These are phyloP conservation scores for Spicauda simplicius DNA, from an alignment of 2,888 invertebrate genomes.

Conservation along the genomic window DNA sequence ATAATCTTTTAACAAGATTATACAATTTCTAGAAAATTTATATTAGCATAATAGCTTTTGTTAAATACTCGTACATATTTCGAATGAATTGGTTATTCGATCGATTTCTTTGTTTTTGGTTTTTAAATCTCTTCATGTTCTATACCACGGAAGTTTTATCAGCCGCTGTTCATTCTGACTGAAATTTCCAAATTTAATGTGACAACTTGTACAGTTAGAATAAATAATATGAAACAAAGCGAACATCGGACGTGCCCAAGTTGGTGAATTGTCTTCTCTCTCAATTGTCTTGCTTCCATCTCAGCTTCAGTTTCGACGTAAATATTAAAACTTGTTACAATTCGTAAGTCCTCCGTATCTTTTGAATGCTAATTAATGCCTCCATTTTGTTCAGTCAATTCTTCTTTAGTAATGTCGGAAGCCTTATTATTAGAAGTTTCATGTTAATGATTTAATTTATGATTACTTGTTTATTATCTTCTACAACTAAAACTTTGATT, in stretches of 20 bases:
- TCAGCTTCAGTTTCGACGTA: constrained; percentile 26
- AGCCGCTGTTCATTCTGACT: too few species aligned
- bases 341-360: constrained; percentile 32
- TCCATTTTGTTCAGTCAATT: constrained; percentile 4
- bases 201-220: constrained; percentile 29
- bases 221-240: constrained; percentile 34
- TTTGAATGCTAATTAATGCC: constrained; percentile 35
- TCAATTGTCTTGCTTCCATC: constrained; percentile 28
- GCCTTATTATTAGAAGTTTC: not conserved
- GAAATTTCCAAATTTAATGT: constrained; percentile 17
- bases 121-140: too few species aligned
- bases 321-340: constrained; percentile 36
- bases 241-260: constrained; percentile 31
- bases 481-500: too few species aligned
- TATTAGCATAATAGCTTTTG: too few species aligned
- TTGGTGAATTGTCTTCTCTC: constrained; percentile 29
- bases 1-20: too few species aligned
- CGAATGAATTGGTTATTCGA: too few species aligned
- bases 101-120: too few species aligned
- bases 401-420: not conserved
- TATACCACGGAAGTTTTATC: too few species aligned
- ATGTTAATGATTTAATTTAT: not conserved
- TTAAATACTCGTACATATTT: too few species aligned
- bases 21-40: too few species aligned
- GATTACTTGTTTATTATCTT: too few species aligned